Evolutionary conservation across 2,113 vertebrate genomes (phyloP), one percentile per base, ranked within the genome.

Genomic region (Rhegmatorhina hoffmannsi): DNA sequence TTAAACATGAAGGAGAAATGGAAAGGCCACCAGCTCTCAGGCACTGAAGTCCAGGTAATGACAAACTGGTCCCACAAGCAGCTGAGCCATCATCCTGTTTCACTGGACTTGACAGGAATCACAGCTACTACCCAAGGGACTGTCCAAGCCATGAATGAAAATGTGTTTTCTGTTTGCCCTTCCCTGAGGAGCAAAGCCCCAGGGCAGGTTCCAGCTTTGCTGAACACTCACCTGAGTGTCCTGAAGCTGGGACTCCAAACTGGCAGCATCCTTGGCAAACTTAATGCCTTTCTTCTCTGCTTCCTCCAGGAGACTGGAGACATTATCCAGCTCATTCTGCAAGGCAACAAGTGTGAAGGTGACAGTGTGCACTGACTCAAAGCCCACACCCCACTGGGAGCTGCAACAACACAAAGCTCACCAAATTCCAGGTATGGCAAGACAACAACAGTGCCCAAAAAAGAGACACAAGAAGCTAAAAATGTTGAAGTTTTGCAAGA

Each of bases 241-340:
- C 96, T 99, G 99, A 21, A 99, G 98, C 85, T 99, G 99, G 33
- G 99, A 99, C 95, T 99, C 99, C 80, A 99, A 94, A 53, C 98
- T 98, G 28, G 99, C 97, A 1, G 98, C 98, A 47, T 99, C 99
- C 96, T 99, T 99, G 50, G 98, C 98, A 97, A 99, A 98, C 81
- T 99, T 99, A 72, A 99, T 98, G 13, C 99, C 98, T 94, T 99
- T 99, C 96, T 99, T 99, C 97, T 99, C 99, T 0, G 99, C 98
- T 94, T 99, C 99, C 96, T 99, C 99, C 96, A 99, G 97, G 78
- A 99, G 97, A 60, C 98, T 73, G 3, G 99, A 99, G 55, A 99
- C 98, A 6, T 99, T 99, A 90, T 99, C 99, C 95, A 99, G 82
- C 84, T 99, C 99, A 52, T 98, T 98, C 99, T 99, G 91, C n/a